Evolutionary conservation across 2,113 vertebrate genomes (phyloP).

Genomic region (Probosciger aterrimus): DNA sequence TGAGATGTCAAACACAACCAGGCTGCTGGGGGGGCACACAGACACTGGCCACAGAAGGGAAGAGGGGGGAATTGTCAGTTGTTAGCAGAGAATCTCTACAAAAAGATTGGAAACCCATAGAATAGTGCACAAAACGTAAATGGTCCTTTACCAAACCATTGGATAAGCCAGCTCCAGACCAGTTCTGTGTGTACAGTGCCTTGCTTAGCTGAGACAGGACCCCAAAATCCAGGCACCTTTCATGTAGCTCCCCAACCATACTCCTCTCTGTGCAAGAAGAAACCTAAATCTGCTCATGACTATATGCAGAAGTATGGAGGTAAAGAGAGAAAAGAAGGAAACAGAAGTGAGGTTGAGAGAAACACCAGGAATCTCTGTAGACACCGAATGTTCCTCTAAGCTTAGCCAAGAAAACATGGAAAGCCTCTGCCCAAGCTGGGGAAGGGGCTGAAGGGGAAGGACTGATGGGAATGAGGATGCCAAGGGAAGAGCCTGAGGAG

Average conservation of each 20-base stretch:
- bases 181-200: not conserved
- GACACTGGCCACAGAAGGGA: not conserved
- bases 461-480: fast-evolving
- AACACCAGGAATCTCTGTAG: not conserved
- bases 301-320: not conserved
- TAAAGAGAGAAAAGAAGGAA: not conserved
- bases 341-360: not conserved
- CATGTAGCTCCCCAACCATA: fast-evolving
- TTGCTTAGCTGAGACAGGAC: not conserved
- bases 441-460: not conserved
- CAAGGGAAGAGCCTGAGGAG: not conserved
- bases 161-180: not conserved
- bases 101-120: not conserved
- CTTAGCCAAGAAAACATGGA: not conserved
- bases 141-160: not conserved
- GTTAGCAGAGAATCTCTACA: not conserved
- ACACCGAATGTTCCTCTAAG: not conserved
- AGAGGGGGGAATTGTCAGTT: not conserved
- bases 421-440: not conserved
- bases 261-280: not conserved
- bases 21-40: not conserved
- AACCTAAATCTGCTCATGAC: not conserved
- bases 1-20: not conserved
- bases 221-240: not conserved
- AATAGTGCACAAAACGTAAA: not conserved